Base-by-base conservation (phyloP, 1,140 invertebrate genomes). In the Bombus breviceps region DNA sequence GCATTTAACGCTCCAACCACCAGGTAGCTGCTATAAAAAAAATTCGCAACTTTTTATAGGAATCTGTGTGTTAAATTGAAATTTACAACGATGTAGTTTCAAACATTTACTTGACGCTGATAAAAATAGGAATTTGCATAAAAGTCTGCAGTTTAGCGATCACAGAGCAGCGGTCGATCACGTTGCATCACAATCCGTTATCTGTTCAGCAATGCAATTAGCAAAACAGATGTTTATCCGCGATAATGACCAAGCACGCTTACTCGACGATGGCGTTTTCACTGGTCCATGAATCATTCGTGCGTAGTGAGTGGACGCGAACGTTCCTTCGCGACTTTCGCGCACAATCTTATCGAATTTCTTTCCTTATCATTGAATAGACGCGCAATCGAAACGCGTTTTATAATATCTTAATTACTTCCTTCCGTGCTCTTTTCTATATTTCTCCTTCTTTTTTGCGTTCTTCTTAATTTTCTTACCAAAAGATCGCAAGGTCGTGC, bases 211-310 rank as follows among this genome's bases (percentile, higher is more conserved):
- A 25, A 15, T 34, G 43, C 57, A 83, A 83, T 83, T 76, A 68
- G 62, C 43, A 41, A 68, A 76, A 76, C 81, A 68, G 62, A 76
- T 83, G 72, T 77, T 83, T n/a, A 43, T 1, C 4, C n/a, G 53
- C 39, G 81, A 76, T 68, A 82, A 79, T n/a, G 43, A 68, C 47
- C 39, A 32, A 39, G 1, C 73, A 25, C 8, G 9, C 15, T 8
- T 34, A 9, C 37, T 25, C 18, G 6, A 3, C 10, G 15, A 1
- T 39, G 28, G 28, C 10, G 79, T 39, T 81, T 72, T 72, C 79
- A 18, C 68, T 81, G 41, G 32, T 68, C 68, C 47, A 81, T 72
- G 78, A 80, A 34, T 75, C 71, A 34, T 81, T 72, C 37, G 78
- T 0, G 4, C 28, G 18, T 25, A 12, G 37, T 15, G 28, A 32